Evolutionary conservation across 2,797 vertebrate species (phyloP).

Genomic region (Trematomus bernacchii): DNA sequence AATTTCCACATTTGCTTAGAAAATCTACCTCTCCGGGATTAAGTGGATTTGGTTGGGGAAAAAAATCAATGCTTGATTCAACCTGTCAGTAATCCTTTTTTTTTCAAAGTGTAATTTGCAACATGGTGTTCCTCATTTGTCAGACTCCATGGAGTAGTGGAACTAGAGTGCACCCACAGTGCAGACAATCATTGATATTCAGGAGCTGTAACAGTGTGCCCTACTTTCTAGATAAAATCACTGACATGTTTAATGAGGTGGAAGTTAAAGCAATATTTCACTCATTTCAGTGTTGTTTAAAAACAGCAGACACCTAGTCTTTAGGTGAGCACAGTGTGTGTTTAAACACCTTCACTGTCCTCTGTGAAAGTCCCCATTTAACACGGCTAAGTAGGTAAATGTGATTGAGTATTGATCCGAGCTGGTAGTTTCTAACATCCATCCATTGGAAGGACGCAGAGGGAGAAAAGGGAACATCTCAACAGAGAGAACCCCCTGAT

Average conservation of each 20-base stretch:
- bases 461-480: slow-evolving; percentile 26
- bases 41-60: slow-evolving; percentile 9
- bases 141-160: slow-evolving; percentile 30
- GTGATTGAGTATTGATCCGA: slow-evolving; percentile 76
- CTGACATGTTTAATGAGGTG: slow-evolving; percentile 70
- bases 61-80: slow-evolving; percentile 40
- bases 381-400: slow-evolving; percentile 71
- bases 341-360: slow-evolving; percentile 51
- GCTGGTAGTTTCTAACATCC: slow-evolving; percentile 32
- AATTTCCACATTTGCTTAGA: neutral
- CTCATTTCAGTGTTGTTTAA: slow-evolving; percentile 41
- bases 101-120: slow-evolving; percentile 38
- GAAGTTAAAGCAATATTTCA: slow-evolving; percentile 55
- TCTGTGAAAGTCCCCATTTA: slow-evolving; percentile 42
- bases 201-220: slow-evolving; percentile 53
- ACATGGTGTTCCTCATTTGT: slow-evolving; percentile 61
- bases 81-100: slow-evolving; percentile 15
- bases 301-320: slow-evolving; percentile 22
- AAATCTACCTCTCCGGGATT: neutral
- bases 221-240: slow-evolving; percentile 69
- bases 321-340: slow-evolving; percentile 5
- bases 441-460: slow-evolving; percentile 48
- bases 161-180: slow-evolving; percentile 46
- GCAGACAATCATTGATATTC: slow-evolving; percentile 68
- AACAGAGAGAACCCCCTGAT: slow-evolving; percentile 35